Percentiles rank a stretch among this genome's conserved stretches.
Evolutionary conservation across 2,888 invertebrate genomes (phyloP).

Genomic region (Leuctra nigra): DNA sequence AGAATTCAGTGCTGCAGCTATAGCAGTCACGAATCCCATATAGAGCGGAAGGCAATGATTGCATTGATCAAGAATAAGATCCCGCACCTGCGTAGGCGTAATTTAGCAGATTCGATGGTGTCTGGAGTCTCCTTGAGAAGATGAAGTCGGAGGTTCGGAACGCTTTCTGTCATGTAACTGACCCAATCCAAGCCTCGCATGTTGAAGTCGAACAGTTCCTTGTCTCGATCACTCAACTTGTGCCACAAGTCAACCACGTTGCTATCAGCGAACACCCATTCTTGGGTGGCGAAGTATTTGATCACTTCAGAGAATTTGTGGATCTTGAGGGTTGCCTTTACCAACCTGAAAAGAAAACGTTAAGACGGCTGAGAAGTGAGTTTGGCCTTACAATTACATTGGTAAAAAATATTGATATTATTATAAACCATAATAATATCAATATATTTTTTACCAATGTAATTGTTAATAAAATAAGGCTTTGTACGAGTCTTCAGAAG

Average conservation of each 20-base stretch:
- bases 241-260: slow-evolving; percentile 36
- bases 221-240: slow-evolving; percentile 33
- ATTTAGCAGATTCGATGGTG: slow-evolving; percentile 36
- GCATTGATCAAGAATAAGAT: too few relatives aligned
- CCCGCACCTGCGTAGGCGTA: slow-evolving; percentile 24
- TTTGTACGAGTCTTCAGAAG: too few relatives aligned
- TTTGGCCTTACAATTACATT: too few relatives aligned
- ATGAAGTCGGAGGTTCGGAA: slow-evolving; percentile 43
- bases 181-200: slow-evolving; percentile 43
- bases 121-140: slow-evolving; percentile 42
- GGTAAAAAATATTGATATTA: too few relatives aligned
- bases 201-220: slow-evolving; percentile 41
- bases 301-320: slow-evolving; percentile 42
- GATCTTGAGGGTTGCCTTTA: slow-evolving; percentile 42
- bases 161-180: slow-evolving; percentile 43
- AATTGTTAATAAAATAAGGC: too few relatives aligned
- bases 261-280: slow-evolving; percentile 40
- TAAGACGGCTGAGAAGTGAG: too few relatives aligned
- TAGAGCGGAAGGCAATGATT: too few relatives aligned
- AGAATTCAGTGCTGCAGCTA: too few relatives aligned
- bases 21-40: too few relatives aligned
- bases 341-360: slow-evolving; percentile 41
- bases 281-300: slow-evolving; percentile 44
- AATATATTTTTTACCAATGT: too few relatives aligned
- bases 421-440: too few relatives aligned